These are phyloP conservation scores for Hecatera dysodea DNA, from an alignment of 2,888 invertebrate genomes.

Conservation along the genomic window DNA sequence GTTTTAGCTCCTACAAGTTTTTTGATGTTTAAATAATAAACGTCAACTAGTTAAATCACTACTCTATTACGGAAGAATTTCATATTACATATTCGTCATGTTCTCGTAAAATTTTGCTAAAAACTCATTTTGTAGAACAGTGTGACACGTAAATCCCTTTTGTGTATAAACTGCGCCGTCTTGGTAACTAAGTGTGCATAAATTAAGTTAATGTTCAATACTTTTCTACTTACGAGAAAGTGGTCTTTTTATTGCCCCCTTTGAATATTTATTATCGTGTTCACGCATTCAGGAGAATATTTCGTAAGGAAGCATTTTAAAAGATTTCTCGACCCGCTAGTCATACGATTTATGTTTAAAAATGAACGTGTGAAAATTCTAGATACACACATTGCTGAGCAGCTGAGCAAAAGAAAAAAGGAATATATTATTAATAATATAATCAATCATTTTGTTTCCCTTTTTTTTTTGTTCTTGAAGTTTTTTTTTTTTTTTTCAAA, in stretches of 20 bases:
- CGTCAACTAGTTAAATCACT: neutral
- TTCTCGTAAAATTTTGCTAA: slow-evolving; percentile 63
- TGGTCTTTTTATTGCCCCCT: slow-evolving; percentile 86
- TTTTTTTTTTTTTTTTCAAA: neutral
- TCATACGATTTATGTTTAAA: slow-evolving; percentile 42
- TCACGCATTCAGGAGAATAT: slow-evolving; percentile 79
- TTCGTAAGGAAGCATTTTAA: slow-evolving; percentile 70
- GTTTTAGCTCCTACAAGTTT: neutral
- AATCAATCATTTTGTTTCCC: neutral
- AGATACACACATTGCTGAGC: neutral
- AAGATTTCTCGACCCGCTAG: slow-evolving; percentile 63
- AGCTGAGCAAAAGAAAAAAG: too few relatives aligned
- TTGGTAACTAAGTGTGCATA: slow-evolving; percentile 88
- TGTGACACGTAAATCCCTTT: slow-evolving; percentile 82
- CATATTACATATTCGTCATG: slow-evolving; percentile 40
- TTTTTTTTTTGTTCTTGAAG: neutral
- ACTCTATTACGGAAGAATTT: neutral
- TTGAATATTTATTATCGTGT: slow-evolving; percentile 86
- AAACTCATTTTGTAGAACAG: slow-evolving; percentile 79
- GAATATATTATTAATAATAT: neutral
- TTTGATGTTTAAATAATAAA: neutral
- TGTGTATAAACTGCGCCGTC: slow-evolving; percentile 79
- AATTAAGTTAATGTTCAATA: slow-evolving; percentile 90
- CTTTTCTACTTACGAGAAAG: slow-evolving; percentile 88
- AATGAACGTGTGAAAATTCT: slow-evolving; percentile 15